Percentiles rank a stretch among this genome's conserved stretches.
Conservation (phyloP, 2,113 vertebrate genomes). For the Piprites chloris region DNA sequence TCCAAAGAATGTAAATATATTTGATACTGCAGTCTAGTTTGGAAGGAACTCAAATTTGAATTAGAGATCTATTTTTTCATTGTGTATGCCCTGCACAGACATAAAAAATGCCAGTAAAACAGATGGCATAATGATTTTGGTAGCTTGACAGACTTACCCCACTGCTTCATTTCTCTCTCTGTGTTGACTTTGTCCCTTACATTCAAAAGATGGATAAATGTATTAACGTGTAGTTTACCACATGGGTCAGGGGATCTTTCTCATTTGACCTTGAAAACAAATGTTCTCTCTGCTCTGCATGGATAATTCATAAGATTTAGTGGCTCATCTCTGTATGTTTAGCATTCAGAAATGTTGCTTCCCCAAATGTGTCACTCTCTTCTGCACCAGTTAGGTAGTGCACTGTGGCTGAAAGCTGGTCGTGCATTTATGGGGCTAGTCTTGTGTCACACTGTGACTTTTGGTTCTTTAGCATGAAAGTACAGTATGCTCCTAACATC, state of each 20-base stretch:
- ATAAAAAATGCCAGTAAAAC: slow-evolving; percentile 12
- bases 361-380: background rate
- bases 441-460: background rate
- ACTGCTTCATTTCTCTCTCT: slow-evolving; percentile 1
- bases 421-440: background rate
- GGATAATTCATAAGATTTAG: slow-evolving; percentile 59
- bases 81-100: background rate
- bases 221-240: slow-evolving; percentile 26
- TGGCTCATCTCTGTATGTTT: background rate
- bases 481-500: background rate
- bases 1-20: background rate
- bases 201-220: slow-evolving; percentile 35
- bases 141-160: slow-evolving; percentile 12
- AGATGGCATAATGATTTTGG: slow-evolving; percentile 2
- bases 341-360: slow-evolving; percentile 16
- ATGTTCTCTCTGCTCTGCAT: slow-evolving; percentile 48
- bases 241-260: slow-evolving; percentile 40
- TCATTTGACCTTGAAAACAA: slow-evolving; percentile 52
- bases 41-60: background rate
- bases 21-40: background rate
- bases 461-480: background rate
- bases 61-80: background rate
- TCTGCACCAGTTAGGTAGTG: background rate
- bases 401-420: background rate
- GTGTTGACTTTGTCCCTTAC: slow-evolving; percentile 29